Evolutionary conservation across 2,888 invertebrate species (phyloP).

Genomic region (Melieria picta): DNA sequence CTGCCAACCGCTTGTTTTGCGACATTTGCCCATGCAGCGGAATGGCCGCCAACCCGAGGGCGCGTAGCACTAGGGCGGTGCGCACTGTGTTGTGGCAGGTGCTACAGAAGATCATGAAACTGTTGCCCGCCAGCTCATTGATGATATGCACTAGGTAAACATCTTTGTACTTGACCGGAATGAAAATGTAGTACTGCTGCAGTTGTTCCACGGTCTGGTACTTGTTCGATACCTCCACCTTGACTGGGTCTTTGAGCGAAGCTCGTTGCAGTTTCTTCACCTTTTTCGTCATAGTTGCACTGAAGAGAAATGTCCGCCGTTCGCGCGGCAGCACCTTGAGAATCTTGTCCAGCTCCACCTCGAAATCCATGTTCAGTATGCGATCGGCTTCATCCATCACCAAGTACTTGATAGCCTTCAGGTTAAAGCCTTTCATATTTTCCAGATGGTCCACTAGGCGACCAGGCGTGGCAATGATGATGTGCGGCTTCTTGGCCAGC

Average conservation of each 20-base stretch:
- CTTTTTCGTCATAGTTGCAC: slow-evolving; percentile 99
- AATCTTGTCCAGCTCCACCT: slow-evolving; percentile 96
- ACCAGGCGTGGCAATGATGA: slow-evolving; percentile 97
- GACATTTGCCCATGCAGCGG: slow-evolving; percentile 99
- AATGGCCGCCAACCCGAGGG: slow-evolving; percentile 91
- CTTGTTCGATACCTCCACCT: slow-evolving; percentile 95
- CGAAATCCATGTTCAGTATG: slow-evolving; percentile 99
- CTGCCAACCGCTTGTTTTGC: slow-evolving; percentile 94
- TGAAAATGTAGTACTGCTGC: slow-evolving; percentile 93
- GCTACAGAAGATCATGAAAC: slow-evolving; percentile 96
- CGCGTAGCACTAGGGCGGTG: slow-evolving; percentile 87
- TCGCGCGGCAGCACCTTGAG: slow-evolving; percentile 88
- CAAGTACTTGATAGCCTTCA: slow-evolving; percentile 87
- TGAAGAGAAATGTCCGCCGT: slow-evolving; percentile 91
- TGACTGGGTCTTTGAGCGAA: slow-evolving; percentile 91
- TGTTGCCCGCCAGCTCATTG: slow-evolving; percentile 94
- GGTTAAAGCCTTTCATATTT: slow-evolving; percentile 97
- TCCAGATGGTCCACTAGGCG: slow-evolving; percentile 95
- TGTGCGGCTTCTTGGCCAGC: slow-evolving; percentile 95
- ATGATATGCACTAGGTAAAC: slow-evolving; percentile 94
- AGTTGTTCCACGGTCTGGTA: slow-evolving; percentile 98
- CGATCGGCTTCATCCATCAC: slow-evolving; percentile 99
- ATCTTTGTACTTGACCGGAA: slow-evolving; percentile 97
- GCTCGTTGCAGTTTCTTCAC: slow-evolving; percentile 96
- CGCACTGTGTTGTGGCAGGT: slow-evolving; percentile 94